A percentile compares a stretch with the other conserved stretches of the same genome.
phyloP scores from a whole-genome alignment of 2,113 vertebrate species.

The Camarhynchus parvulus region DNA sequence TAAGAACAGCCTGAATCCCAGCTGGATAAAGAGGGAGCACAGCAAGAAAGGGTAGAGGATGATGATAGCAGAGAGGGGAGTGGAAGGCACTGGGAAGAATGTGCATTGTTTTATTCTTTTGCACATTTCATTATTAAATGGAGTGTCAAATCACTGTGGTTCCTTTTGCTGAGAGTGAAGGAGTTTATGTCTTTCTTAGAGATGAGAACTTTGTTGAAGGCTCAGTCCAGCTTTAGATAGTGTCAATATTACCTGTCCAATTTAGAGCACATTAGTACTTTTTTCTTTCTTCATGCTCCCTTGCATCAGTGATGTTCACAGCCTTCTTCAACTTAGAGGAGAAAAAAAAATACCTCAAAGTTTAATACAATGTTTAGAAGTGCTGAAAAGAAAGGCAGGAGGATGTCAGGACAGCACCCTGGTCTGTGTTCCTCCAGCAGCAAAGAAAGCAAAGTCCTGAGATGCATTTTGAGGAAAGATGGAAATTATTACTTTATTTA shows the following conservation, averaged over 20 bases:
- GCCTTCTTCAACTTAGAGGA: neutral
- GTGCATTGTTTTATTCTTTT: neutral
- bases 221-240: neutral
- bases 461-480: neutral
- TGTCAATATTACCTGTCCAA: neutral
- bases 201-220: neutral
- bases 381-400: neutral
- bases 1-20: neutral
- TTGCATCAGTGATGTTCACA: neutral
- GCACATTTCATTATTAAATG: neutral
- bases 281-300: neutral
- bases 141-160: neutral
- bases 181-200: neutral
- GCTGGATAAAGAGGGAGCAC: neutral
- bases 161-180: neutral
- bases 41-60: neutral
- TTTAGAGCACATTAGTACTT: neutral
- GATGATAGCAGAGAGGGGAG: rapidly evolving
- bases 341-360: neutral
- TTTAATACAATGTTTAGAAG: neutral
- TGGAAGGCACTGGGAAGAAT: neutral
- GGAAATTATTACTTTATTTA: neutral
- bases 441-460: neutral
- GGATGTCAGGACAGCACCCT: rapidly evolving
- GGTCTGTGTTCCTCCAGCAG: neutral